Conservation (phyloP, 2,888 invertebrate species). For the Chrysolina americana region DNA sequence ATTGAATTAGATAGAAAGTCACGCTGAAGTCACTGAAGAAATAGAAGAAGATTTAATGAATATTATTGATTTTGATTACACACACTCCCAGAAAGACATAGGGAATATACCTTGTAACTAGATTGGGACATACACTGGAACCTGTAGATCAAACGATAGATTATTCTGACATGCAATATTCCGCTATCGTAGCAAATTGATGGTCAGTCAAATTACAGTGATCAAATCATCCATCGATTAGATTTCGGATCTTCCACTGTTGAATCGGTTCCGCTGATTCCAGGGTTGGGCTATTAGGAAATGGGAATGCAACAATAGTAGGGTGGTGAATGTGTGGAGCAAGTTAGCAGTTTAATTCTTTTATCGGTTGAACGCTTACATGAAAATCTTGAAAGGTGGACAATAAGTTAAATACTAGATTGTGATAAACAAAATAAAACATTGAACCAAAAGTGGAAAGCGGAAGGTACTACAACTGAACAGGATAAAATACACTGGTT, state of each 20-base stretch:
- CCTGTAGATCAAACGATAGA: background rate
- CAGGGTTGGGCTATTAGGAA: background rate
- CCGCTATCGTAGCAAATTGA: background rate
- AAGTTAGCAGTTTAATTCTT: background rate
- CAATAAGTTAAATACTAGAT: too few species aligned
- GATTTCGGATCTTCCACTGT: background rate
- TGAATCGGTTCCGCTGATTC: constrained; percentile 13
- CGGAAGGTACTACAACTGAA: too few species aligned
- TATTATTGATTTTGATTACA: too few species aligned
- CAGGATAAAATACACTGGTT: too few species aligned
- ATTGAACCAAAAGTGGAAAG: too few species aligned
- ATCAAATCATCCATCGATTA: constrained; percentile 7
- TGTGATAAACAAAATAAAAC: too few species aligned
- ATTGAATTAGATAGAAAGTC: too few species aligned
- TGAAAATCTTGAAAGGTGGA: background rate
- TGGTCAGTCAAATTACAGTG: background rate
- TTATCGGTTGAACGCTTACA: background rate
- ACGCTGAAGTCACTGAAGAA: too few species aligned
- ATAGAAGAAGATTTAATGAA: too few species aligned
- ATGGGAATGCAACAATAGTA: background rate
- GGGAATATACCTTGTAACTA: too few species aligned
- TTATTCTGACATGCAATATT: background rate
- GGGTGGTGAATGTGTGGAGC: background rate
- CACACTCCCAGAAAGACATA: too few species aligned
- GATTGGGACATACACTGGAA: too few species aligned